Evolutionary conservation across 2,113 vertebrate species (phyloP).

Genomic region (Tinamus guttatus): DNA sequence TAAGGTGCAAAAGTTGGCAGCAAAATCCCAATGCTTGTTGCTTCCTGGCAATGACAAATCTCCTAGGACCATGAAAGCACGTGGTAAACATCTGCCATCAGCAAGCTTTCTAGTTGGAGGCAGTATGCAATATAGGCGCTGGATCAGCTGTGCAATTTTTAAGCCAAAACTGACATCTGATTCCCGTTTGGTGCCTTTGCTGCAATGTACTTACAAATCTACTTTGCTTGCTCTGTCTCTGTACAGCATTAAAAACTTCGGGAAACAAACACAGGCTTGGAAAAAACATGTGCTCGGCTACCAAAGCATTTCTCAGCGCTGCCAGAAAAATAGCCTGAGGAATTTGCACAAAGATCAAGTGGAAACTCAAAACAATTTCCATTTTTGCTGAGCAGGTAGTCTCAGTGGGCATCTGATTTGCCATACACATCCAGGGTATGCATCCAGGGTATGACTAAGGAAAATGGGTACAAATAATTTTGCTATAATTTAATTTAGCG

Average conservation of each 20-base stretch:
- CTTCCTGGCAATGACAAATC: neutral
- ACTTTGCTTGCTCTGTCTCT: neutral
- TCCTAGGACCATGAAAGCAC: neutral
- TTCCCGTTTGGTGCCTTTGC: slow-evolving; percentile 18
- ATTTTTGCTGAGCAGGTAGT: slow-evolving; percentile 12
- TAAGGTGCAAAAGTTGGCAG: neutral
- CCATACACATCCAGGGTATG: neutral
- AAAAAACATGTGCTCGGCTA: slow-evolving; percentile 16
- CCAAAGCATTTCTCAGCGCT: neutral
- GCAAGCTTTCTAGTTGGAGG: neutral
- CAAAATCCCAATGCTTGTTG: neutral
- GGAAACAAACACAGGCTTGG: slow-evolving; percentile 28
- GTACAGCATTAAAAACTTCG: neutral
- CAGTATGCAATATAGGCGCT: neutral
- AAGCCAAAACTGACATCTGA: slow-evolving; percentile 42
- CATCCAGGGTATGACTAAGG: neutral
- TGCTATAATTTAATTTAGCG: neutral
- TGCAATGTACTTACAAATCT: neutral
- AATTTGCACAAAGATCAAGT: slow-evolving; percentile 8
- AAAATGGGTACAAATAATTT: neutral
- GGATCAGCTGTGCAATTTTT: neutral
- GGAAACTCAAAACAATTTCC: neutral
- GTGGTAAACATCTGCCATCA: neutral
- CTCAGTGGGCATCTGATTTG: neutral
- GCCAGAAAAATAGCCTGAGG: neutral